Percentiles rank a stretch among this genome's conserved stretches.
Conservation (phyloP, 2,113 vertebrate species). For the Pseudorasbora parva region DNA sequence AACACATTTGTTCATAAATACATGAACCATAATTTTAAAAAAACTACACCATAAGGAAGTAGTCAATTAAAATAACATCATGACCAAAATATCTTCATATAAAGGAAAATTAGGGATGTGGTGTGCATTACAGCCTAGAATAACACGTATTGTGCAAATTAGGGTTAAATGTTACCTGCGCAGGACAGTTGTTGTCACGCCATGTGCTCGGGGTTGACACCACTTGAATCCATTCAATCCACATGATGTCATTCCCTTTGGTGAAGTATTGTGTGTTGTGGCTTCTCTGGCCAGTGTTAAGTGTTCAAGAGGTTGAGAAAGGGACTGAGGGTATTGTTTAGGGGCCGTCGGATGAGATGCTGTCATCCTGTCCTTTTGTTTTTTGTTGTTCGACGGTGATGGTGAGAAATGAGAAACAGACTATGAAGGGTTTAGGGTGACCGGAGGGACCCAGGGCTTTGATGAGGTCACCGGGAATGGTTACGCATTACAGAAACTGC, state of each 20-base stretch:
- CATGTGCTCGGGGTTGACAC: slow-evolving; percentile 60
- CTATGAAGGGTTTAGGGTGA: slow-evolving; percentile 24
- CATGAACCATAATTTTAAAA: not conserved
- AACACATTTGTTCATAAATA: not conserved
- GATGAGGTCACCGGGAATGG: slow-evolving; percentile 8
- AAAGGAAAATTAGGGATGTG: slow-evolving; percentile 3
- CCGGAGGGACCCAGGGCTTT: slow-evolving; percentile 34
- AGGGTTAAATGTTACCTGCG: slow-evolving; percentile 19
- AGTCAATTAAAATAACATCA: not conserved
- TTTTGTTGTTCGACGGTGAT: not conserved
- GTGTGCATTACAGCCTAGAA: slow-evolving; percentile 49
- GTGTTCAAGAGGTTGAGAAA: slow-evolving; percentile 40
- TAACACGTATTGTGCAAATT: slow-evolving; percentile 55
- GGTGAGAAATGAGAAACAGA: slow-evolving; percentile 47
- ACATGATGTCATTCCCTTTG: slow-evolving; percentile 65
- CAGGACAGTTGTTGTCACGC: not conserved
- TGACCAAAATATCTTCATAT: not conserved
- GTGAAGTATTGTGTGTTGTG: slow-evolving; percentile 57
- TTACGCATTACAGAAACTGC: slow-evolving; percentile 20
- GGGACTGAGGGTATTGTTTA: slow-evolving; percentile 52
- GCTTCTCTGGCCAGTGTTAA: slow-evolving; percentile 41
- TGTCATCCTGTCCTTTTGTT: slow-evolving; percentile 51
- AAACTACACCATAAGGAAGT: no score
- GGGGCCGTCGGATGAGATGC: slow-evolving; percentile 48
- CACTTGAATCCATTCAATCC: slow-evolving; percentile 65